Evolutionary conservation across 2,797 vertebrate species (phyloP), one percentile per base, ranked within the genome.

Genomic region (Parotocinclus haroldoi): DNA sequence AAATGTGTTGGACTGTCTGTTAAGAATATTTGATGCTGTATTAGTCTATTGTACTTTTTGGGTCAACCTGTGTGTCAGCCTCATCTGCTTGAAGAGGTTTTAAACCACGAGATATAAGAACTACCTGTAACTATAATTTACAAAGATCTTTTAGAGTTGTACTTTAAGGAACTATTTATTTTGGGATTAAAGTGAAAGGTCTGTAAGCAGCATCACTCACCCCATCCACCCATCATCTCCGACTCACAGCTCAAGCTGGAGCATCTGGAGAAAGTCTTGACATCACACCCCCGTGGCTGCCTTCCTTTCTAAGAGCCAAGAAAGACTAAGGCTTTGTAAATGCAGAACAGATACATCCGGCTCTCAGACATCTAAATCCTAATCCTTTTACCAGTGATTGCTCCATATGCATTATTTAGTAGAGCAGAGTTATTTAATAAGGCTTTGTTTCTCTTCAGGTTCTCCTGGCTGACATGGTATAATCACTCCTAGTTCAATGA

Each of bases 401-500:
- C 70, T n/a, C 53, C 16, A 17, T 72, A 67, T 77, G 70, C 53
- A 77, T 77, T 79, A 82, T 78, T 80, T 74, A 77, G 58, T 13
- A 17, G 38, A 42, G 58, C 69, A 51, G 39, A 53, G 53, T 66
- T 73, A 73, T 80, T 74, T 66, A 74, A 75, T 59, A 55, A 65
- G 53, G 38, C 56, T 19, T 19, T 48, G 68, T 71, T 71, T 72
- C 73, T 74, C 66, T 60, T 68, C 61, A 71, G 42, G 61, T 72
- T 67, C 52, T 58, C 42, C 44, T 46, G 56, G 45, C 61, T 17
- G 68, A 56, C 58, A 69, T 65, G 36, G 57, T 62, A 72, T 71
- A 58, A 45, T 54, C 44, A 52, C 61, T 55, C 59, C 58, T n/a
- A 39, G 50, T 46, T 54, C 64, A 66, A 39, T 48, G 45, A 67